Evolutionary conservation across 1,140 invertebrate species (phyloP).

Genomic region (Aphelinus certus): DNA sequence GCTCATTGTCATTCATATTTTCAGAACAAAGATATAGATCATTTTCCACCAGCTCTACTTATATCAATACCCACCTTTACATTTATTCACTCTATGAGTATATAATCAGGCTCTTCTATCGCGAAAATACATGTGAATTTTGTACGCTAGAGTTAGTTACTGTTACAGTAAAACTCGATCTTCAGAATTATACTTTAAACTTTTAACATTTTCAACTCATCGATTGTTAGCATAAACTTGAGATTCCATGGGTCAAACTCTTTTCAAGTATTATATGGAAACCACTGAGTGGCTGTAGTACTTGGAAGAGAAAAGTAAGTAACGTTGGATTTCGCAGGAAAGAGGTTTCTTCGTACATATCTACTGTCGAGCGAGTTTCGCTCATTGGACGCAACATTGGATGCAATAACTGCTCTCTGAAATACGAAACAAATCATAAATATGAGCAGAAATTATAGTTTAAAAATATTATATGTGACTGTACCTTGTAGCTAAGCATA

Average conservation of each 20-base stretch:
- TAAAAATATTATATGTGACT: background rate
- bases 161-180: background rate
- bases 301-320: slow-evolving; percentile 89
- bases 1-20: slow-evolving; percentile 5
- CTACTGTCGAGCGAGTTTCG: slow-evolving; percentile 81
- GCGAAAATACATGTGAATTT: slow-evolving; percentile 16
- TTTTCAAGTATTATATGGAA: slow-evolving; percentile 93
- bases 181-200: slow-evolving; percentile 8
- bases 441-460: background rate
- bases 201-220: background rate
- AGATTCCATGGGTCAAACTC: slow-evolving; percentile 93
- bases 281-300: slow-evolving; percentile 90
- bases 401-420: slow-evolving; percentile 91
- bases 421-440: slow-evolving; percentile 6
- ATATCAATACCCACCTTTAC: slow-evolving; percentile 5
- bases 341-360: slow-evolving; percentile 96
- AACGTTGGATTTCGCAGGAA: slow-evolving; percentile 88
- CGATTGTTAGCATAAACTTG: slow-evolving; percentile 63
- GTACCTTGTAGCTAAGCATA: slow-evolving; percentile 77
- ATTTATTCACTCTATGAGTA: slow-evolving; percentile 32
- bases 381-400: slow-evolving; percentile 89
- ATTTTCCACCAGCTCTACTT: slow-evolving; percentile 17
- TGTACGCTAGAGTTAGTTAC: slow-evolving; percentile 18
- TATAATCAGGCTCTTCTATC: slow-evolving; percentile 18
- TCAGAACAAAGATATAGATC: background rate